A percentile compares a stretch with the other conserved stretches of the same genome.
Evolutionary conservation across 2,113 vertebrate species (phyloP).

Genomic region (Halcyon senegalensis): DNA sequence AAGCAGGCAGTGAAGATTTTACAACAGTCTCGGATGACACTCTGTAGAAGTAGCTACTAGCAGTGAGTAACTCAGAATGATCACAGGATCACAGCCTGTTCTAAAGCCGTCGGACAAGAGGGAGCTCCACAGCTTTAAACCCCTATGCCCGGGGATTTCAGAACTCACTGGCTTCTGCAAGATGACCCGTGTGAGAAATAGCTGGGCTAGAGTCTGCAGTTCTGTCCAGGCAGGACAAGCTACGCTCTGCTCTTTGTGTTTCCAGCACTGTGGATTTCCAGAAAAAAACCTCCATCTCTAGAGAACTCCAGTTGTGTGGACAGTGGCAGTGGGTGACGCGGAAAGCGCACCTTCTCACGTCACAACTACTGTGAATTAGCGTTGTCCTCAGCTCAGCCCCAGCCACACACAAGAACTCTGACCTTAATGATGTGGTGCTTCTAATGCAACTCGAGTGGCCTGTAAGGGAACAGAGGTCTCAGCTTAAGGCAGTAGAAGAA

Average conservation of each 20-base stretch:
- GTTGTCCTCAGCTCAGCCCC: neutral
- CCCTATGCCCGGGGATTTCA: neutral
- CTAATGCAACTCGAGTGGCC: neutral
- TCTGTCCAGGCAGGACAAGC: neutral
- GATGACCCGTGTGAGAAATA: neutral
- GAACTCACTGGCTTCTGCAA: neutral
- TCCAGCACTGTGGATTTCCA: neutral
- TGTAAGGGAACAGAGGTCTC: neutral
- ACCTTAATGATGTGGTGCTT: neutral
- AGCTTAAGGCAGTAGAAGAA: neutral
- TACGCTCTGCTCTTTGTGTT: neutral
- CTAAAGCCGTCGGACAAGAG: neutral
- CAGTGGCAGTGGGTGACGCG: neutral
- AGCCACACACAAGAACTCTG: neutral
- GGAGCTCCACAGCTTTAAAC: neutral
- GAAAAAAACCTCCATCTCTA: neutral
- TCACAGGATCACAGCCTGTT: neutral
- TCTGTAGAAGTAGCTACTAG: neutral
- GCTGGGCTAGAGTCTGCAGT: neutral
- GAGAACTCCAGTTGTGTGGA: neutral
- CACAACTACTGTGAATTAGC: neutral
- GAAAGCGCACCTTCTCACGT: accelerated
- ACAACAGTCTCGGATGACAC: neutral
- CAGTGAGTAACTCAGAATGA: neutral
- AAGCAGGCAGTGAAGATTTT: neutral